Evolutionary conservation across 2,797 vertebrate species (phyloP), one percentile per base, ranked within the genome.

Genomic region (Hephaestus fuliginosus): DNA sequence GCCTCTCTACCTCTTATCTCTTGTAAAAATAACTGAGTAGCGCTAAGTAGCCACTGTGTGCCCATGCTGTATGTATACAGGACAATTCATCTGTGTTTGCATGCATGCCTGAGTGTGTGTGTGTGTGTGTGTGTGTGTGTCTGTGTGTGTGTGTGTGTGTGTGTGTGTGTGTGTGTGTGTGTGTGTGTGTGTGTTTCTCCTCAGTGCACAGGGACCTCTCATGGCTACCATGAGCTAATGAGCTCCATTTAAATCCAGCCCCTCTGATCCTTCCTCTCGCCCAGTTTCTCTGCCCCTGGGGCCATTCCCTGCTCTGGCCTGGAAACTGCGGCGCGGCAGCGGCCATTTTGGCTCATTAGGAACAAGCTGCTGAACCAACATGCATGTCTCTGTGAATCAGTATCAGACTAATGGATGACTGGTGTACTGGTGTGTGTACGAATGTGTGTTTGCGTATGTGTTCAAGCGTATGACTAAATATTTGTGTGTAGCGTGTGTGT

Each of bases 181-280:
- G 53, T 80, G 48, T 10, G 30, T 71, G 76, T 69, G 74, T 76
- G 83, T 77, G 80, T 79, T 75, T 83, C 82, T 85, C 83, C 86
- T 91, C 83, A 88, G 91, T 80, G 91, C 61, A 84, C 84, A 82
- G 92, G 89, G 91, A 92, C 85, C 83, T 93, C 86, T 92, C 83
- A 88, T 79, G 76, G 88, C 89, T 90, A 91, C 90, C 85, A 72
- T 63, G 84, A 90, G 92, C 89, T 95, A 95, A 95, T 94, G 93
- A 94, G 93, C 92, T 94, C 91, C 92, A 92, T 94, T 94, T 92
- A 93, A 93, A 94, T 88, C 86, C 90, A 91, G 91, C 89, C 89
- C 87, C 83, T 92, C 87, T 88, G 90, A 94, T 93, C 90, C 91
- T 80, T 92, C 75, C 85, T 85, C 85, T 94, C 90, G 84, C 93